Base-by-base conservation (phyloP, 2,113 vertebrate species). In the Porphyrio hochstetteri region DNA sequence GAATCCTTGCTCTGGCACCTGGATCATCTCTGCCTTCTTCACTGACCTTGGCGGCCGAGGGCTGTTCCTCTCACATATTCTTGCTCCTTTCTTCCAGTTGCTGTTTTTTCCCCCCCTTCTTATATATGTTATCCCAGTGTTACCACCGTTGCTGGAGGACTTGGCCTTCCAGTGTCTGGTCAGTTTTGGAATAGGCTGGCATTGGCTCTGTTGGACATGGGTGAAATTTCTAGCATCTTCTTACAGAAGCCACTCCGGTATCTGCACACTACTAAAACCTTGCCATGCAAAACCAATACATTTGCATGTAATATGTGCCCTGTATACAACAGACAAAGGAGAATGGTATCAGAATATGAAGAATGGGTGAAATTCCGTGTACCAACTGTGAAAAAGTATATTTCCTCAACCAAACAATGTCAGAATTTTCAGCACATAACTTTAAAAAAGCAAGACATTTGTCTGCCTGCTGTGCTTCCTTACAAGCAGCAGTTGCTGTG, bases 131-230 rank as follows among this genome's bases (percentile, higher is more conserved):
- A 28, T 59, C 27, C 1, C 9, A 60, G 23, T 0, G 1, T 6
- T 44, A 28, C 9, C 28, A 61, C 10, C 0, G 0, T 35, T 0
- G 0, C 10, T 69, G 55, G 29, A 11, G 8, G 23, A 9, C 16
- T 67, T 3, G 1, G 5, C 6, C 5, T 40, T 42, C 4, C 21
- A 81, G 4, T 1, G 0, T 6, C 0, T 2, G 2, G 9, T 59
- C 33, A 1, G 0, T 33, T 18, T 75, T 42, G 18, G 27, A 44
- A 17, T 7, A 1, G 0, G 9, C 3, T 53, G 23, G 3, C 8
- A 19, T 1, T 44, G 14, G 20, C 33, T 60, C 2, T 68, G 8
- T 36, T 4, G 3, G 27, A 44, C 17, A 44, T 4, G 3, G 28
- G 4, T 9, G 31, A 36, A 75, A 11, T 16, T 50, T 65, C 9